Base-by-base conservation (phyloP, 1,140 invertebrate genomes). In the Eupeodes corollae region DNA sequence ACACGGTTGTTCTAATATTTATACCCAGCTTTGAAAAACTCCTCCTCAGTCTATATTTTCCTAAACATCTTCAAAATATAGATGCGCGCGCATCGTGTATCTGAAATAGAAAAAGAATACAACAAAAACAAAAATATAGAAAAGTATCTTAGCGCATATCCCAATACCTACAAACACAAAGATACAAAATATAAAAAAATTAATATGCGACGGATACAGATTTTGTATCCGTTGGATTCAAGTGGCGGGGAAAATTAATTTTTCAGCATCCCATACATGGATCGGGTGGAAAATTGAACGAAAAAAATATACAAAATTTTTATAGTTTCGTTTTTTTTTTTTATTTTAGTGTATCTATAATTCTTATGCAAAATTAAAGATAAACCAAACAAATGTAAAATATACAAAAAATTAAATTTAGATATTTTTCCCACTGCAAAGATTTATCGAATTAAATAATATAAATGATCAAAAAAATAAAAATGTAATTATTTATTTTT, bases 1-100 rank as follows among this genome's bases (percentile, higher is more conserved):
- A 67, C 46, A 54, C 52, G 49, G 48, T 49, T 58, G 61, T 52
- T 59, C 63, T 64, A 64, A 63, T 67, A 67, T 67, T 67, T 67
- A 67, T 67, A 67, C 61, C 58, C 59, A 62, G 56, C 16, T 34
- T 51, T 44, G 39, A 52, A 61, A 26, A 49, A 14, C 56, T 60
- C 59, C 56, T 46, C 55, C 18, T 32, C 40, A 42, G 47, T 46
- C 47, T 46, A 38, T 44, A 21, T 10, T 33, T n/a, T 50, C 32
- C 21, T 18, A 52, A 43, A 49, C 40, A 42, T 5, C 42, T 14
- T 14, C 21, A 26, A 26, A 26, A 26, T 26, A 37, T 16, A 16
- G 15, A 37, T n/a, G 35, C 35, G 35, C 15, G 11, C 35, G 13
- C 13, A 37, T 16, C 13, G 3, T 37, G 13, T 37, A 16, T 37